These are phyloP conservation scores for Metallyticus violacea DNA, from an alignment of 2,888 invertebrate species.

Conservation along the genomic window DNA sequence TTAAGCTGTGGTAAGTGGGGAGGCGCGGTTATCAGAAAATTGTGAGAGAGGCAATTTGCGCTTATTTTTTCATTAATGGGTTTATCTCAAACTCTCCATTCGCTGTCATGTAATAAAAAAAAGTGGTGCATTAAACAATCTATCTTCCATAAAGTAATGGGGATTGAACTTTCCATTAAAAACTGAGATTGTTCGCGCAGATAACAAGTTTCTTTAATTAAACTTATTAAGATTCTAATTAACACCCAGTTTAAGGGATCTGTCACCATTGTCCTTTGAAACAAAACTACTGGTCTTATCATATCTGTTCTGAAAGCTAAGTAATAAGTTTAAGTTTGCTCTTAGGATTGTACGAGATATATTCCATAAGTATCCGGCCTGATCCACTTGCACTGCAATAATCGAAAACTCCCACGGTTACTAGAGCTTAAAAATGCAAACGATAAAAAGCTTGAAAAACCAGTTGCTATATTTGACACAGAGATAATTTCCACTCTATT, in stretches of 20 bases:
- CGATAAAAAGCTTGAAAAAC: too few species aligned
- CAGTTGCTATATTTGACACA: too few species aligned
- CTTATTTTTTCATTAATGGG: slow-evolving; percentile 5
- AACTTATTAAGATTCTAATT: background rate
- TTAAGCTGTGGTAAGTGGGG: background rate
- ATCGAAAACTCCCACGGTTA: too few species aligned
- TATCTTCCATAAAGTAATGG: background rate
- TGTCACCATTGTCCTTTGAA: background rate
- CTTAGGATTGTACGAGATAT: too few species aligned
- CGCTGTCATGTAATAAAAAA: background rate
- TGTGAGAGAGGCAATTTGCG: background rate
- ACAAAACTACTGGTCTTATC: background rate
- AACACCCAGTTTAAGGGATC: background rate
- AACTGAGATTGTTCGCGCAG: background rate
- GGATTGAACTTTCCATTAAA: background rate
- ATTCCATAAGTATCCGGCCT: too few species aligned
- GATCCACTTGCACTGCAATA: too few species aligned
- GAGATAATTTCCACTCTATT: too few species aligned
- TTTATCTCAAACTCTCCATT: background rate
- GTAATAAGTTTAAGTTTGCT: background rate
- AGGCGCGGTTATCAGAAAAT: background rate
- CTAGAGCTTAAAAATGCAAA: too few species aligned
- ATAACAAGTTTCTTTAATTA: background rate
- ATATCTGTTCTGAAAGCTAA: background rate
- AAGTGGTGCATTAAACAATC: background rate